Conservation (phyloP, 92 coral and sea anemone genomes). For the Zoanthus solanderi region DNA sequence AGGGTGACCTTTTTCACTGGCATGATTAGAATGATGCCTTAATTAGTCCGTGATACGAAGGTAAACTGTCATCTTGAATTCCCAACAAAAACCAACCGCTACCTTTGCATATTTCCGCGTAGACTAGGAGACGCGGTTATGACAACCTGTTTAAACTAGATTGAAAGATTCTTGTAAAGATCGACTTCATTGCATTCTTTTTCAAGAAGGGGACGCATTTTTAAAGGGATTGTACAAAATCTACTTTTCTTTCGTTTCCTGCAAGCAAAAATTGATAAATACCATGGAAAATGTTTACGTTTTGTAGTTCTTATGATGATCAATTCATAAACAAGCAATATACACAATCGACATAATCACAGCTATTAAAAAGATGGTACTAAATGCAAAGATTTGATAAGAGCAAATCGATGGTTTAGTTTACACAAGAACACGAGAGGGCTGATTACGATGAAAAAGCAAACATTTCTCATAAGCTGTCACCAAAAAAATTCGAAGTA, state of each 20-base stretch:
- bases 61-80: conserved; percentile 46
- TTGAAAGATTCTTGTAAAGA: conserved; percentile 61
- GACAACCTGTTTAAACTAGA: conserved; percentile 93
- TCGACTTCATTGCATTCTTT: conserved; percentile 32
- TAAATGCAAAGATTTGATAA: conserved; percentile 80
- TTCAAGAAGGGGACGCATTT: background rate
- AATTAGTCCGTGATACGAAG: conserved; percentile 84
- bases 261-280: conserved; percentile 53
- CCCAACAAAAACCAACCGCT: conserved; percentile 51
- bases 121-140: conserved; percentile 87
- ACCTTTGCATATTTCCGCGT: conserved; percentile 64
- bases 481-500: background rate
- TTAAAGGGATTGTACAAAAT: conserved; percentile 2
- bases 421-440: conserved; percentile 76
- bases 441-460: conserved; percentile 33
- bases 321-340: conserved; percentile 95
- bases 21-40: conserved; percentile 75
- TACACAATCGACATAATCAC: conserved; percentile 87
- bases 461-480: conserved; percentile 19
- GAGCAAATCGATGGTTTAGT: conserved; percentile 81
- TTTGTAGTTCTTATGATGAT: conserved; percentile 74
- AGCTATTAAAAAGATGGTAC: conserved; percentile 79
- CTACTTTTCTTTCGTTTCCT: conserved; percentile 39
- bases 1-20: conserved; percentile 71
- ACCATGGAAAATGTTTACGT: conserved; percentile 85